These are phyloP conservation scores for Mormyrus hasselquistii DNA, from an alignment of 2,797 vertebrate genomes.

Conservation along the genomic window DNA sequence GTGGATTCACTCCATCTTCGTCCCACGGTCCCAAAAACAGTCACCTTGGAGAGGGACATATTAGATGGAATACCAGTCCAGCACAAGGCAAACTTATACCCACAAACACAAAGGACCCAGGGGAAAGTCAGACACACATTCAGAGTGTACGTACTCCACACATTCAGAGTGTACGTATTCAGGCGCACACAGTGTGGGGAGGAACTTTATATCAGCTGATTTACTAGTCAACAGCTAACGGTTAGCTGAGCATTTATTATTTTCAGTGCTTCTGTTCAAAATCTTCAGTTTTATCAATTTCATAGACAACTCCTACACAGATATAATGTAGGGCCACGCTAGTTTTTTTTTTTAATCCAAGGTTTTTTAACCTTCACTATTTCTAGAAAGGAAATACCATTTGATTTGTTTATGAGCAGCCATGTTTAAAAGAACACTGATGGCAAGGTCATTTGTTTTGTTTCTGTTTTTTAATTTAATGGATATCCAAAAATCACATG, in stretches of 20 bases:
- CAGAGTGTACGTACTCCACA: neutral
- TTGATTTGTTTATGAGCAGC: neutral
- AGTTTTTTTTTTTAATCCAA: neutral
- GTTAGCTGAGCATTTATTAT: neutral
- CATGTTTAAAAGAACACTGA: neutral
- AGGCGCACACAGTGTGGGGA: neutral
- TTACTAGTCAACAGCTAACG: neutral
- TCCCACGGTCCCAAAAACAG: neutral
- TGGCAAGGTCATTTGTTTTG: neutral
- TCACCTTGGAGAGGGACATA: neutral
- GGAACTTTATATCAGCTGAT: neutral
- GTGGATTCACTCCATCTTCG: neutral
- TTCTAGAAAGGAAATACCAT: neutral
- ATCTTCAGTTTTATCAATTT: neutral
- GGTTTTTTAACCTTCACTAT: neutral
- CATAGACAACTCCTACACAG: neutral
- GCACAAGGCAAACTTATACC: neutral
- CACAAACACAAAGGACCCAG: neutral
- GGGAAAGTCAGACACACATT: neutral
- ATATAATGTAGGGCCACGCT: neutral
- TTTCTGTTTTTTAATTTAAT: neutral
- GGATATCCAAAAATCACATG: neutral
- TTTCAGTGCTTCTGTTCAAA: neutral
- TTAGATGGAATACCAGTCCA: neutral
- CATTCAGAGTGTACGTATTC: neutral